These are phyloP conservation scores for Melanerpes formicivorus DNA, from an alignment of 2,113 vertebrate species.

Conservation along the genomic window DNA sequence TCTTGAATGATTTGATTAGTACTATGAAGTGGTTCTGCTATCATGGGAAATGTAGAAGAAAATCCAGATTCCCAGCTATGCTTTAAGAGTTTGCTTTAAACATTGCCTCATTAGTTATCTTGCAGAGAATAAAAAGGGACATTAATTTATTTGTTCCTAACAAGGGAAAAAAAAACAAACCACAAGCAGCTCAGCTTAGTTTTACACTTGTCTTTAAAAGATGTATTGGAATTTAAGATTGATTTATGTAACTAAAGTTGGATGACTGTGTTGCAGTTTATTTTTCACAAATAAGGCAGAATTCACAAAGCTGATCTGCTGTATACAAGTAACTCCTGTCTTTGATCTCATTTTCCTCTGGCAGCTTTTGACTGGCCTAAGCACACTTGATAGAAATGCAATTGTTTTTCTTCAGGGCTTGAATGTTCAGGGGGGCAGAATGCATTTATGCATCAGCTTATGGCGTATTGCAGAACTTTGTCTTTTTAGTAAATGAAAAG, in stretches of 20 bases:
- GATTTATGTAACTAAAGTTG: not conserved
- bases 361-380: not conserved
- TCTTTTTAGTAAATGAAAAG: not conserved
- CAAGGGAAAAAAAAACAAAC: not conserved
- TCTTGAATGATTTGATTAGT: not conserved
- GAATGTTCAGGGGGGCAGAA: not conserved
- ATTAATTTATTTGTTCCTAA: not conserved
- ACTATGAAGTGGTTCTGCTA: not conserved
- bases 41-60: not conserved
- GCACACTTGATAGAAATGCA: not conserved
- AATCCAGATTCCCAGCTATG: not conserved
- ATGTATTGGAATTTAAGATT: not conserved
- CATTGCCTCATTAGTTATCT: not conserved
- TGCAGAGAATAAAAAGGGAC: not conserved
- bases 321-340: not conserved
- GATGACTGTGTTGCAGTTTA: not conserved
- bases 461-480: not conserved
- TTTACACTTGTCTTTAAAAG: not conserved
- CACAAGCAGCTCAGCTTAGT: not conserved
- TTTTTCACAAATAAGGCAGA: not conserved
- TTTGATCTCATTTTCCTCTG: conserved; percentile 26
- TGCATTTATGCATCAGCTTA: not conserved
- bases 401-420: not conserved
- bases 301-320: not conserved
- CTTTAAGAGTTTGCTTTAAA: not conserved